Base-by-base conservation (phyloP, 2,797 vertebrate species). In the Anabas testudineus region DNA sequence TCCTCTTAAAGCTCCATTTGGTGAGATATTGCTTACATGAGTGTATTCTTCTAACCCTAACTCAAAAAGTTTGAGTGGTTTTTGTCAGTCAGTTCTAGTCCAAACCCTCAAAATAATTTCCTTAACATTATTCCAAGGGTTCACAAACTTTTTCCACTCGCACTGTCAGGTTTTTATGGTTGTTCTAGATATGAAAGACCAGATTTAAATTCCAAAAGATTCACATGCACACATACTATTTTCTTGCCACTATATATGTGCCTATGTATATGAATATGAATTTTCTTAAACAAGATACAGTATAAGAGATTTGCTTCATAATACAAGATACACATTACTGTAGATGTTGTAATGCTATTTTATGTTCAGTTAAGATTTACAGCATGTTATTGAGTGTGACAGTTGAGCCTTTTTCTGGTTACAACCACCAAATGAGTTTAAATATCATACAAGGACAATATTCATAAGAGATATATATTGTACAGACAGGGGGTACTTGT, bases 371-470 rank as follows among this genome's bases (percentile, higher is more conserved):
- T 19, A 61, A 41, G 19, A 32, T 10, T 47, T 52, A 53, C 10
- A 28, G 32, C 3, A 46, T 56, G 39, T 59, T 28, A 19, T 14
- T 54, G 18, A 4, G 7, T 53, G 41, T 53, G 41, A 53, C 37
- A 21, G 14, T 18, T 10, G 34, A 36, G 9, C 1, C 7, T 72
- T 12, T 63, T 39, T 15, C 13, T 63, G 4, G 12, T 36, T 32
- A 37, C 13, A 41, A 22, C 45, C 3, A 42, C 59, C 36, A 43
- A 30, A 58, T 32, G 10, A 13, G 62, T 76, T 68, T 12, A 62
- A 54, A 77, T 28, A 76, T 67, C 32, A 72, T 49, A 55, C 24
- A 30, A 39, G 26, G 2, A 57, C 18, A 46, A 57, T 65, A 46
- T 36, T 56, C 16, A 18, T 15, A 24, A 36, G 1, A 5, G 6